A percentile compares a stretch with the other conserved stretches of the same genome.
These are phyloP conservation scores for Agrilus planipennis DNA, from an alignment of 1,140 invertebrate species.

Conservation along the genomic window DNA sequence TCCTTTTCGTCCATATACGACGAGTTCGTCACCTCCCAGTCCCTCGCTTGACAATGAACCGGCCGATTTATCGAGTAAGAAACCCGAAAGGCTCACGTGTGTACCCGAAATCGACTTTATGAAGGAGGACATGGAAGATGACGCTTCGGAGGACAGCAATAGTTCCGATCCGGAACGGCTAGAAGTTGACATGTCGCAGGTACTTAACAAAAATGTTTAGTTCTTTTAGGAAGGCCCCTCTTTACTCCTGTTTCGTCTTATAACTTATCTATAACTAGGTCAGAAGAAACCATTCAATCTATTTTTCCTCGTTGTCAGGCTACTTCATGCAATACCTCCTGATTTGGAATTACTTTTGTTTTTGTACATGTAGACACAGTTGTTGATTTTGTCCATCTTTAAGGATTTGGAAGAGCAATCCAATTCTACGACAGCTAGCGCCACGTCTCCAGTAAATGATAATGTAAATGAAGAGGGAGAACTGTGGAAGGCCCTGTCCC, in stretches of 20 bases:
- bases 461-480: constrained; percentile 20
- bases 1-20: too few species aligned
- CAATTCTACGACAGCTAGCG: constrained; percentile 28
- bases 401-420: constrained; percentile 27
- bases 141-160: constrained; percentile 35
- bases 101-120: constrained; percentile 27
- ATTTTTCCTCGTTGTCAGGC: too few species aligned
- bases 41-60: constrained; percentile 21
- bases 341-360: too few species aligned
- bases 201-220: constrained; percentile 7
- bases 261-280: too few species aligned
- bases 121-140: constrained; percentile 26
- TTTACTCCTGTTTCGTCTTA: too few species aligned
- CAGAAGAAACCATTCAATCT: too few species aligned
- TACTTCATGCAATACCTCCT: too few species aligned
- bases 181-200: constrained; percentile 38
- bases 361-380: too few species aligned
- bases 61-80: constrained; percentile 29
- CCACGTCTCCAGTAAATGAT: constrained; percentile 23
- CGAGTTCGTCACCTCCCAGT: background rate
- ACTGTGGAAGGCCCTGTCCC: constrained; percentile 19
- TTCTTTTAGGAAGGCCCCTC: too few species aligned
- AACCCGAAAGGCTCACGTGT: constrained; percentile 25
- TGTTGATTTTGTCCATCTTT: too few species aligned
- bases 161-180: constrained; percentile 44